phyloP scores from a whole-genome alignment of 2,888 invertebrate species.

The Diarsia rubi region DNA sequence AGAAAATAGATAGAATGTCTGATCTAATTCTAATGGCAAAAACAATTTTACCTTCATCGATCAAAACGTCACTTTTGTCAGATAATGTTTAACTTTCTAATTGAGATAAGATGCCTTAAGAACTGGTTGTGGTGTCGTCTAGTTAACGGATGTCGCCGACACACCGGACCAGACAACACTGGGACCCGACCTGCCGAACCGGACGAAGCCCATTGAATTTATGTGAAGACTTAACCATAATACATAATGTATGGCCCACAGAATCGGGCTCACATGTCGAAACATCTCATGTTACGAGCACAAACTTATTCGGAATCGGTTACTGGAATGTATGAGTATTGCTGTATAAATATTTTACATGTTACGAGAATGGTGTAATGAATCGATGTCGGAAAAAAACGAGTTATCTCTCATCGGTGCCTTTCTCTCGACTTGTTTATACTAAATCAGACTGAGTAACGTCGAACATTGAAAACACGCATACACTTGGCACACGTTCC shows the following conservation, averaged over 20 bases:
- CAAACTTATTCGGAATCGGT: conserved; percentile 68
- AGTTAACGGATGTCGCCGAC: conserved; percentile 74
- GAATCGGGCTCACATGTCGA: conserved; percentile 68
- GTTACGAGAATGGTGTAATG: conserved; percentile 68
- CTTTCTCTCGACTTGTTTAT: conserved; percentile 75
- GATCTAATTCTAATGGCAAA: conserved; percentile 65
- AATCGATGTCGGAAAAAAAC: conserved; percentile 69
- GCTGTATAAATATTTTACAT: conserved; percentile 66
- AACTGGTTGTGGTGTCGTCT: conserved; percentile 70
- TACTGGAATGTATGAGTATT: conserved; percentile 64
- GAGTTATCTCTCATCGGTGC: conserved; percentile 73
- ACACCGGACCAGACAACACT: conserved; percentile 47
- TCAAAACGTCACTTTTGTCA: conserved; percentile 77
- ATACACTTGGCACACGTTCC: conserved; percentile 85
- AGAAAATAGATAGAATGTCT: conserved; percentile 47
- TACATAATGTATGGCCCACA: conserved; percentile 56
- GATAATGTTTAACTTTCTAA: conserved; percentile 81
- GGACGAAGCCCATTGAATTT: conserved; percentile 73
- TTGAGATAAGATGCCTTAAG: conserved; percentile 74
- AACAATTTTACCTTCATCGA: conserved; percentile 73
- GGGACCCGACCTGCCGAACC: conserved; percentile 56
- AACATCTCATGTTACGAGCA: conserved; percentile 69
- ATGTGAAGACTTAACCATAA: conserved; percentile 73
- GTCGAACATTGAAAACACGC: conserved; percentile 78
- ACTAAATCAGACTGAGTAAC: conserved; percentile 77